phyloP scores from a whole-genome alignment of 2,888 invertebrate genomes.

The Lithophane semibrunnea region DNA sequence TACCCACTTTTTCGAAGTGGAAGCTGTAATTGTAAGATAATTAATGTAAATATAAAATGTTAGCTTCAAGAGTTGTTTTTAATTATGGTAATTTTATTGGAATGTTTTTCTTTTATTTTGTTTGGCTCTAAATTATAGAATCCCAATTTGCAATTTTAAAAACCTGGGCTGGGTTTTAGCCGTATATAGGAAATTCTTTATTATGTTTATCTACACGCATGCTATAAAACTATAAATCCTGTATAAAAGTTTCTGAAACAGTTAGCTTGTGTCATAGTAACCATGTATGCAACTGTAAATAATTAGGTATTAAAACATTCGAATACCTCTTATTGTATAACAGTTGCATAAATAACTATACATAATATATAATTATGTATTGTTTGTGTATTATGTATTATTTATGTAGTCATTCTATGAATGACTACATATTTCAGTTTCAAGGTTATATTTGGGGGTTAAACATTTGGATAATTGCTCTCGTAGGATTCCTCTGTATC shows the following conservation, averaged over 20 bases:
- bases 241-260: too few species aligned
- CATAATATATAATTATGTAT: neutral
- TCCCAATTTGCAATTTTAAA: neutral
- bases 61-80: constrained; percentile 31
- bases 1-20: constrained; percentile 73
- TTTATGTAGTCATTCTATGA: too few species aligned
- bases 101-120: neutral
- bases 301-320: too few species aligned
- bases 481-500: constrained; percentile 9
- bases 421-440: neutral
- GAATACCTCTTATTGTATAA: too few species aligned
- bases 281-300: too few species aligned
- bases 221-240: too few species aligned
- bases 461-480: neutral
- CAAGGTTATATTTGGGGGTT: neutral
- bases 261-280: too few species aligned
- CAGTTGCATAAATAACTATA: too few species aligned
- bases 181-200: neutral
- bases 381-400: neutral
- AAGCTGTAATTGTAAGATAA: constrained; percentile 71
- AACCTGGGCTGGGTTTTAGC: rapidly evolving
- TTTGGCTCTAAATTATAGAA: neutral
- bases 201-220: neutral
- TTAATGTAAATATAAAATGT: constrained; percentile 65
- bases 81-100: neutral